Evolutionary conservation across 2,888 invertebrate genomes (phyloP), one percentile per base, ranked within the genome.

Genomic region (Perizoma affinitatum): DNA sequence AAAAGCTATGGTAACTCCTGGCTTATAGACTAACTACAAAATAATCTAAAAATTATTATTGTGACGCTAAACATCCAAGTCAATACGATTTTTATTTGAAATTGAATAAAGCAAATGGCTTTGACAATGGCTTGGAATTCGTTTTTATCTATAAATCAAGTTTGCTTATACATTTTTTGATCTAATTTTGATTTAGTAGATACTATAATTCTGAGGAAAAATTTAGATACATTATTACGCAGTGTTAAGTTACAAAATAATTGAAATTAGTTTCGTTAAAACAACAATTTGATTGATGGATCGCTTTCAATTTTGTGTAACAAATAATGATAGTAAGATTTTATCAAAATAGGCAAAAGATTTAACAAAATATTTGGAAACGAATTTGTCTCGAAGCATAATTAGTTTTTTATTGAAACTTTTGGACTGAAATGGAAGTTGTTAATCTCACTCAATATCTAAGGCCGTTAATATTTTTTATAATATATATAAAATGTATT

Each of bases 1-100:
- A 78, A 78, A 76, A 72, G 74, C 76, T 84, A 86, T 87, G 90
- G 90, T 90, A 90, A 90, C 90, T 80, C 83, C 83, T 78, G 78
- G 76, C 81, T 85, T 87, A 83, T 65, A 57, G 69, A 75, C 85
- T 85, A 87, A 73, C 77, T 79, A 79, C 61, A 70, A 75, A 72
- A 75, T 76, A 74, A 72, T 72, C 73, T 74, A 64, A 69, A 69
- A 67, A 70, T 66, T 67, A 58, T 10, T 59, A 53, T 68, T 65
- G 63, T 73, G 67, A 70, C 69, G 67, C 66, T 68, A 71, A 70
- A 45, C 7, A 72, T 75, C 75, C 73, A 66, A 64, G 65, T 46
- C 73, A 74, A 65, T 66, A 54, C 49, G 54, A 61, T 62, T 55
- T 58, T 35, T 41, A 54, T 49, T 61, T 61, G 51, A 54, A 48